Evolutionary conservation across 2,113 vertebrate species (phyloP).

Genomic region (Corydoras maculifer): DNA sequence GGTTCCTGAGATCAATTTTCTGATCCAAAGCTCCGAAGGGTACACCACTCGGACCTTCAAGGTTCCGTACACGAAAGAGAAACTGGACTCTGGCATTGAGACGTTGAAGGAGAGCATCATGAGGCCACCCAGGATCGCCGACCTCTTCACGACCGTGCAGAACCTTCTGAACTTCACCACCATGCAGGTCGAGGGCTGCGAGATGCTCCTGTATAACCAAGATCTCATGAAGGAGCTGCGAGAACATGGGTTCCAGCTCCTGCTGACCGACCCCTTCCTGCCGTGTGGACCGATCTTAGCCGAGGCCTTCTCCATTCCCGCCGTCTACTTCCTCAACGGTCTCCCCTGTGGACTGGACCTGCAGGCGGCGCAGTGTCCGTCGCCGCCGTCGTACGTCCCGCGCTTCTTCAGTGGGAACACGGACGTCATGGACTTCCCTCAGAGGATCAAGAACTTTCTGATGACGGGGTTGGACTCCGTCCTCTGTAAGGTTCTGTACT

Average conservation of each 20-base stretch:
- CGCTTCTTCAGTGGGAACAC: no score
- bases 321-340: no score
- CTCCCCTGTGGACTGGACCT: no score
- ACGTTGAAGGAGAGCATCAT: not conserved
- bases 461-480: no score
- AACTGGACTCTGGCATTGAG: slow-evolving; percentile 32
- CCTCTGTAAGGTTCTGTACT: no score
- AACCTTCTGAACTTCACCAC: slow-evolving; percentile 48
- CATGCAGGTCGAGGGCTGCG: slow-evolving; percentile 52
- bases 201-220: slow-evolving; percentile 58
- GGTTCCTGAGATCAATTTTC: slow-evolving; percentile 64
- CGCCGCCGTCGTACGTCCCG: no score
- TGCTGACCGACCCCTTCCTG: slow-evolving; percentile 63
- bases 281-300: no score
- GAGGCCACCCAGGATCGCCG: not conserved
- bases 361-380: no score
- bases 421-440: no score
- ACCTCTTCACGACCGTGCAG: slow-evolving; percentile 36
- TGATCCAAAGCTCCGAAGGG: slow-evolving; percentile 34
- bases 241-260: slow-evolving; percentile 59
- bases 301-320: no score
- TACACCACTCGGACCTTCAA: slow-evolving; percentile 56
- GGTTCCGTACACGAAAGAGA: slow-evolving; percentile 52
- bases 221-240: slow-evolving; percentile 61
- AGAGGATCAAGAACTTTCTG: no score